phyloP scores from a whole-genome alignment of 2,888 invertebrate species.

The Drosophila eohydei region DNA sequence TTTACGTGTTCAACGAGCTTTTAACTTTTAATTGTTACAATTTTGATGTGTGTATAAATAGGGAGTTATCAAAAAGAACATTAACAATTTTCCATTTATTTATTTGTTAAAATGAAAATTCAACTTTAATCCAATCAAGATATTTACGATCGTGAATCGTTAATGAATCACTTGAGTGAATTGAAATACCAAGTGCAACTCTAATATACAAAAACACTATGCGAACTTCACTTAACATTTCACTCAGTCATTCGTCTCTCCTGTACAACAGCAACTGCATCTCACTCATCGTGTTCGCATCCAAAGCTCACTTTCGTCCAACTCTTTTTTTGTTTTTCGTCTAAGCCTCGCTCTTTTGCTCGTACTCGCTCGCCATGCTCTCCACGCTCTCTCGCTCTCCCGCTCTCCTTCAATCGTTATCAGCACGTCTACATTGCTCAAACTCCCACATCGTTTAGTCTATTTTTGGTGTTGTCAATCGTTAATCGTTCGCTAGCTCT shows the following conservation, averaged over 20 bases:
- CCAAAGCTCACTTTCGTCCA: constrained; percentile 23
- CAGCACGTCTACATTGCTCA: constrained; percentile 45
- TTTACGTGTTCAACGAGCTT: neutral
- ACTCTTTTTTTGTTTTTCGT: constrained; percentile 9
- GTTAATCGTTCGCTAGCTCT: constrained; percentile 50
- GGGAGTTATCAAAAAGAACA: neutral
- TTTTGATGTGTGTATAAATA: neutral
- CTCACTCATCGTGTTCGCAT: constrained; percentile 37
- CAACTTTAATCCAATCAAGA: neutral
- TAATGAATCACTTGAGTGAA: neutral
- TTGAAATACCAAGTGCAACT: neutral
- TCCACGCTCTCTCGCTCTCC: constrained; percentile 22
- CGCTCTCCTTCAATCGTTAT: constrained; percentile 34
- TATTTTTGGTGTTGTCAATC: constrained; percentile 65
- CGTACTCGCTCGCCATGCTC: constrained; percentile 26
- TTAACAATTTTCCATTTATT: neutral
- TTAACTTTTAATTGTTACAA: neutral
- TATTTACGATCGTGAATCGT: neutral
- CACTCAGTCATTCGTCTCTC: constrained; percentile 18
- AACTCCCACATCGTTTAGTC: constrained; percentile 44
- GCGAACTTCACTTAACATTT: constrained; percentile 16
- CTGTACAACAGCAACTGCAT: constrained; percentile 15
- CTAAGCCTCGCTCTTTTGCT: constrained; percentile 49
- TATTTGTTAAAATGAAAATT: no score
- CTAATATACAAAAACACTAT: neutral